Percentiles rank a stretch among this genome's conserved stretches.
Evolutionary conservation across 2,888 invertebrate species (phyloP).

Genomic region (Melieria crassipennis): DNA sequence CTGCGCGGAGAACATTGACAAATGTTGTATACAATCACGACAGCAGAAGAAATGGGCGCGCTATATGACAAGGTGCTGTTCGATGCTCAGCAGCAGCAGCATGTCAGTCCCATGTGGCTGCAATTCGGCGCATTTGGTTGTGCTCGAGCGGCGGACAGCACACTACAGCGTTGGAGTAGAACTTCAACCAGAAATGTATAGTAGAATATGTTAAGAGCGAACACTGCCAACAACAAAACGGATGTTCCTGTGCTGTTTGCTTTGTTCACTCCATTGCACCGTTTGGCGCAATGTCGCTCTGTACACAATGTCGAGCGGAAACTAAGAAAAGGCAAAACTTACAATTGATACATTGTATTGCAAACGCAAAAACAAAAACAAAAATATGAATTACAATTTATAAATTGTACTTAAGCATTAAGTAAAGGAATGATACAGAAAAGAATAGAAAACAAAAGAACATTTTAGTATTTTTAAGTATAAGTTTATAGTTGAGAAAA

Average conservation of each 20-base stretch:
- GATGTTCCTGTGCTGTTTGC: too few species aligned
- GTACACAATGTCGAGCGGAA: not conserved
- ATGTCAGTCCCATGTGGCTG: not conserved
- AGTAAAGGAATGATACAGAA: too few species aligned
- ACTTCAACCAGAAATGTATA: too few species aligned
- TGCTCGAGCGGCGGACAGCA: too few species aligned
- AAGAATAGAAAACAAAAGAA: not conserved
- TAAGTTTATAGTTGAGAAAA: slow-evolving; percentile 8
- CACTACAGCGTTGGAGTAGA: too few species aligned
- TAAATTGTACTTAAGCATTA: not conserved
- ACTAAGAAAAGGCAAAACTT: not conserved
- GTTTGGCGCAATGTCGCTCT: not conserved
- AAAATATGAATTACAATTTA: not conserved
- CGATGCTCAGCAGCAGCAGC: not conserved
- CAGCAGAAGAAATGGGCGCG: not conserved
- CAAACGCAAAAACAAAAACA: not conserved
- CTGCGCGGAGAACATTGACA: slow-evolving; percentile 88
- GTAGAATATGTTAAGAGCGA: too few species aligned
- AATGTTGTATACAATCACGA: slow-evolving; percentile 44
- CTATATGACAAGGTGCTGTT: not conserved
- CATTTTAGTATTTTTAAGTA: slow-evolving; percentile 30
- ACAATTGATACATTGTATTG: not conserved
- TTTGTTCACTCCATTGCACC: not conserved
- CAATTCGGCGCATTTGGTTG: too few species aligned
- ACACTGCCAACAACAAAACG: too few species aligned